Evolutionary conservation across 2,797 vertebrate genomes (phyloP).

Genomic region (Botia kubotai): DNA sequence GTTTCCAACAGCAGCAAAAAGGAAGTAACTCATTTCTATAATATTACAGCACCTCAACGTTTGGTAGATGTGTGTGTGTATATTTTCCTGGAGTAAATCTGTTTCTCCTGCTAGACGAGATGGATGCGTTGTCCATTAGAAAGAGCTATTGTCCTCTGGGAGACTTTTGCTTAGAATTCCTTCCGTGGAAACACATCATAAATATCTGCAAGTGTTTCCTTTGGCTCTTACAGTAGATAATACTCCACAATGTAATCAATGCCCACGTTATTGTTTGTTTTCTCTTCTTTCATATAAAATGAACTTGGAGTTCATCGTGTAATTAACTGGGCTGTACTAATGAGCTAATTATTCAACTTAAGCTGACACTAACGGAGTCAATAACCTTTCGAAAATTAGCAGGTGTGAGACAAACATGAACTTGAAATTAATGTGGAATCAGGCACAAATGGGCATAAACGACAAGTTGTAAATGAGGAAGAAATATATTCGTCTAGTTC

Average conservation of each 20-base stretch:
- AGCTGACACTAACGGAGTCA: background rate
- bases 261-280: slow-evolving; percentile 37
- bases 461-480: background rate
- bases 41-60: slow-evolving; percentile 35
- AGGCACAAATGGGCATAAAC: background rate
- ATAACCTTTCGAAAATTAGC: background rate
- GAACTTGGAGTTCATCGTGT: background rate
- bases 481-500: background rate
- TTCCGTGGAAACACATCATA: slow-evolving; percentile 61
- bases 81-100: slow-evolving; percentile 46
- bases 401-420: background rate
- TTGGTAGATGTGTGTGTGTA: slow-evolving; percentile 36
- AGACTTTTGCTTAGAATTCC: slow-evolving; percentile 51
- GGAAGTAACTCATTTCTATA: slow-evolving; percentile 46
- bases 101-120: slow-evolving; percentile 47
- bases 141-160: slow-evolving; percentile 54
- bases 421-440: background rate
- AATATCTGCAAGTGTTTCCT: slow-evolving; percentile 59
- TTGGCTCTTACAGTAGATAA: slow-evolving; percentile 57
- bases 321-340: background rate
- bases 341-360: background rate
- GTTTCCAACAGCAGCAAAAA: slow-evolving; percentile 35
- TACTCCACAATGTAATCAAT: slow-evolving; percentile 52
- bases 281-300: slow-evolving; percentile 35
- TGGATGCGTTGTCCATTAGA: slow-evolving; percentile 53